phyloP scores from a whole-genome alignment of 1,140 invertebrate genomes.

The Lanistes nyassanus region DNA sequence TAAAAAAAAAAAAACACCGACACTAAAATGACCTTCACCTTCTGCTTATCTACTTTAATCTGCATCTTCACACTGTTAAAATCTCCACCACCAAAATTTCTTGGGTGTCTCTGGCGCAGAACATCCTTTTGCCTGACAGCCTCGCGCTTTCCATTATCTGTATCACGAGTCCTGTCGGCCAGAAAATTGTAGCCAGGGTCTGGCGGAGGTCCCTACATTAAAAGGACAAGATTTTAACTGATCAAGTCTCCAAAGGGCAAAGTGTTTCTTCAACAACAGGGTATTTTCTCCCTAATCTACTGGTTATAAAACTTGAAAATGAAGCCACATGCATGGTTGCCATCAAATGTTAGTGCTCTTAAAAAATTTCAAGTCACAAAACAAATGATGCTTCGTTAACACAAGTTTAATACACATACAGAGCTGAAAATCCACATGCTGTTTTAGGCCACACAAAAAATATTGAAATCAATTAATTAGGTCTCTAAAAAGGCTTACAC shows the following conservation, averaged over 20 bases:
- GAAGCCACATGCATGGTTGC: too few relatives aligned
- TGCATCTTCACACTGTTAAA: constrained; percentile 54
- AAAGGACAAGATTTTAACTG: neutral
- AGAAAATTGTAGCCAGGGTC: constrained; percentile 61
- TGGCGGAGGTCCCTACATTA: constrained; percentile 52
- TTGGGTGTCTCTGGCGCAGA: constrained; percentile 47
- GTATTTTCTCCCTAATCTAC: too few relatives aligned
- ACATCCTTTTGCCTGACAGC: constrained; percentile 15
- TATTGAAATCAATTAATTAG: too few relatives aligned
- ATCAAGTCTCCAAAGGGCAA: too few relatives aligned
- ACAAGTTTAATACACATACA: too few relatives aligned
- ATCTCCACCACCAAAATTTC: constrained; percentile 59
- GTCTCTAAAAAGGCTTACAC: too few relatives aligned
- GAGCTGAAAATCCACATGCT: too few relatives aligned
- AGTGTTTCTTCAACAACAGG: too few relatives aligned
- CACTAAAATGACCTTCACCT: constrained; percentile 9
- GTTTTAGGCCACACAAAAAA: too few relatives aligned
- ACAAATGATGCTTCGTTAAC: too few relatives aligned
- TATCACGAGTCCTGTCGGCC: constrained; percentile 52
- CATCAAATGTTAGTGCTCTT: neutral
- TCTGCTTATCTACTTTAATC: constrained; percentile 53
- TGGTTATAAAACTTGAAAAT: too few relatives aligned
- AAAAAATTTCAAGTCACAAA: neutral
- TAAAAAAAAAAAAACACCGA: neutral
- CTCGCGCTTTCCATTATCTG: neutral